Evolutionary conservation across 64 coral and sea anemone species (phyloP).

Genomic region (Dendronephthya gigantea): DNA sequence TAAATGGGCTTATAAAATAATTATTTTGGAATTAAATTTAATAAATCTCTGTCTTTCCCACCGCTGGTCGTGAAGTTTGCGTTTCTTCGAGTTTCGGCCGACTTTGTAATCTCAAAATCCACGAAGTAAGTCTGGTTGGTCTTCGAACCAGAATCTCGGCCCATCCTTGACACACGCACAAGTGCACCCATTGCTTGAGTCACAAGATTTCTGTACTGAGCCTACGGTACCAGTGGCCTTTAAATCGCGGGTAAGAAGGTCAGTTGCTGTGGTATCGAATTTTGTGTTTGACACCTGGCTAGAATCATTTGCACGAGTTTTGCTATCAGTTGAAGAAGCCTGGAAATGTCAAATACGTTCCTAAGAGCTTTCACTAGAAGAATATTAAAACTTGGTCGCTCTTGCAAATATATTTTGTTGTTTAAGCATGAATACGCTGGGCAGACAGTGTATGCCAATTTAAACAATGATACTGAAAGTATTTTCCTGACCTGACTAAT

Average conservation of each 20-base stretch:
- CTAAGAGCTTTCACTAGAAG: too few species aligned
- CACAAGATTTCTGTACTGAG: conserved; percentile 4
- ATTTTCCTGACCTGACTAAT: too few species aligned
- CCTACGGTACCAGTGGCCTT: neutral
- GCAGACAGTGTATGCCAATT: too few species aligned
- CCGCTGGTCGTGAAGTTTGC: neutral
- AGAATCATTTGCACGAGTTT: too few species aligned
- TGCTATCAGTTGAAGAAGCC: too few species aligned
- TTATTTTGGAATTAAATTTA: neutral
- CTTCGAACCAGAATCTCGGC: conserved; percentile 78
- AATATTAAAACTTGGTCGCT: too few species aligned
- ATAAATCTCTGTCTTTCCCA: neutral
- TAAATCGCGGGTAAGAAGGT: neutral
- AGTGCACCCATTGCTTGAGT: conserved; percentile 12
- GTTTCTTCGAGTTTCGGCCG: neutral
- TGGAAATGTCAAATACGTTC: too few species aligned
- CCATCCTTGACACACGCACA: conserved; percentile 96
- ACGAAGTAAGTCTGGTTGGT: conserved; percentile 79
- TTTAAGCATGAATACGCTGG: too few species aligned
- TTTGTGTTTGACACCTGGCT: neutral
- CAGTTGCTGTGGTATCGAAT: neutral
- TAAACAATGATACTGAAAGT: too few species aligned
- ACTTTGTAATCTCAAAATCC: conserved; percentile 95
- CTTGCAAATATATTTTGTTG: too few species aligned
- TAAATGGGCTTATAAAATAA: neutral